phyloP scores from a whole-genome alignment of 2,113 vertebrate genomes.

The Colistium nudipinnis region DNA sequence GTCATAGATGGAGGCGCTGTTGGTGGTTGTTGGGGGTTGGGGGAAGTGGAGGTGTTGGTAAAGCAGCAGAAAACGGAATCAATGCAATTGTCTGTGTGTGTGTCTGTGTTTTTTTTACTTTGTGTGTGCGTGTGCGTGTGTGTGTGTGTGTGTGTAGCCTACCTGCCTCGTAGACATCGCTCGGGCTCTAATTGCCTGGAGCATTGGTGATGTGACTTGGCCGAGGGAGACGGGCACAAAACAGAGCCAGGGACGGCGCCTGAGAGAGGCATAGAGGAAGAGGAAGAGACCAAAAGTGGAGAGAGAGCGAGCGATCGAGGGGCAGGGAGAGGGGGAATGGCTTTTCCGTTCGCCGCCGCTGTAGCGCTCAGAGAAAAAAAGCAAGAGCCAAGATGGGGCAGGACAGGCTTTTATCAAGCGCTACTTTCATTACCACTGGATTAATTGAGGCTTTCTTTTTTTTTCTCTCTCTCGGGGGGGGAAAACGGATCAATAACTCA shows the following conservation, averaged over 20 bases:
- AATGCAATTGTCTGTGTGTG: constrained; percentile 66
- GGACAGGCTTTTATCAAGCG: constrained; percentile 57
- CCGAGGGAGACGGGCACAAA: constrained; percentile 70
- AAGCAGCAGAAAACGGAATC: constrained; percentile 76
- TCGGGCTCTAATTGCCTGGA: constrained; percentile 75
- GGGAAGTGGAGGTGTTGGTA: constrained; percentile 65
- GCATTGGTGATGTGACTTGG: constrained; percentile 79
- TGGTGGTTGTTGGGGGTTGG: constrained; percentile 61
- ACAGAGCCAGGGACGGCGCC: constrained; percentile 75
- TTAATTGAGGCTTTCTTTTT: constrained; percentile 61
- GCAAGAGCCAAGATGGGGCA: constrained; percentile 64
- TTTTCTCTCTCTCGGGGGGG: constrained; percentile 37
- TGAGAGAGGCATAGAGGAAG: constrained; percentile 69
- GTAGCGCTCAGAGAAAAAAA: constrained; percentile 54
- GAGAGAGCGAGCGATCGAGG: constrained; percentile 66
- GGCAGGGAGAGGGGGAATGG: constrained; percentile 66
- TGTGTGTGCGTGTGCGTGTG: constrained; percentile 5
- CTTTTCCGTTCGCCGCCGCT: constrained; percentile 51
- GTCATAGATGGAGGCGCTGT: constrained; percentile 66
- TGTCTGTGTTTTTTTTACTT: constrained; percentile 7
- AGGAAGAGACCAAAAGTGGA: constrained; percentile 66
- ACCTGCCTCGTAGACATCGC: constrained; percentile 71
- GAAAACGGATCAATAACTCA: constrained; percentile 70
- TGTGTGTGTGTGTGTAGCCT: constrained; percentile 38
- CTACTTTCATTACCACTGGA: constrained; percentile 63